Base-by-base conservation (phyloP, 2,113 vertebrate genomes). In the Dermatemys mawii region DNA sequence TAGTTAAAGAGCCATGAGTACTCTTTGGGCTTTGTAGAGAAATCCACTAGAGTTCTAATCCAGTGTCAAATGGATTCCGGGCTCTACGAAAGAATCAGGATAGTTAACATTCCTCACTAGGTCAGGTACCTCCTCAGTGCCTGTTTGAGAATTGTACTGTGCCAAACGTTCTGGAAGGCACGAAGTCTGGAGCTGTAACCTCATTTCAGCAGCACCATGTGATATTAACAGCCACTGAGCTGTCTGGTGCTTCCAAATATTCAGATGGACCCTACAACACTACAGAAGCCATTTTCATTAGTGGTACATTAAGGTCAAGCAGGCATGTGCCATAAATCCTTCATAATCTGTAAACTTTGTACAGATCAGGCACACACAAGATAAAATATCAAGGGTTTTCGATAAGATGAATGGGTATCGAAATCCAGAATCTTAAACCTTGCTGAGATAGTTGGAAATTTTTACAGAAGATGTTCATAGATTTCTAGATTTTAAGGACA, bases 281-380 rank as follows among this genome's bases (percentile, higher is more conserved):
- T 75, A 46, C 60, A 54, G 80, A 17, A 35, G n/a, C 70, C 41
- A 44, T 44, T 41, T 26, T 73, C 70, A 75, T 44, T 44, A 44
- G 70, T 26, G 41, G 70, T 6, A 44, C 22, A 7, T 44, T 41
- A 73, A 73, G 22, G 67, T 8, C 38, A 73, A 83, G 57, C 53
- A 67, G 27, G 63, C 49, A 78, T 2, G 32, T 5, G 1, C 44
- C 11, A n/a, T 5, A 75, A 26, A 44, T 50, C 84, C 16, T 17
- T 6, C 16, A 1, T 1, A 22, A 21, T 0, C 7, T 53, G 76
- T 3, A 2, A 57, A n/a, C 1, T 38, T 67, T 19, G 6, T 4
- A 19, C 14, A 17, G 29, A n/a, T 16, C 2, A 0, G 3, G 10
- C 35, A 67, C 2, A 32, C 38, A 48, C 4, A 0, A 21, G 70